phyloP scores from a whole-genome alignment of 2,797 vertebrate genomes.

The Notamacropus eugenii region DNA sequence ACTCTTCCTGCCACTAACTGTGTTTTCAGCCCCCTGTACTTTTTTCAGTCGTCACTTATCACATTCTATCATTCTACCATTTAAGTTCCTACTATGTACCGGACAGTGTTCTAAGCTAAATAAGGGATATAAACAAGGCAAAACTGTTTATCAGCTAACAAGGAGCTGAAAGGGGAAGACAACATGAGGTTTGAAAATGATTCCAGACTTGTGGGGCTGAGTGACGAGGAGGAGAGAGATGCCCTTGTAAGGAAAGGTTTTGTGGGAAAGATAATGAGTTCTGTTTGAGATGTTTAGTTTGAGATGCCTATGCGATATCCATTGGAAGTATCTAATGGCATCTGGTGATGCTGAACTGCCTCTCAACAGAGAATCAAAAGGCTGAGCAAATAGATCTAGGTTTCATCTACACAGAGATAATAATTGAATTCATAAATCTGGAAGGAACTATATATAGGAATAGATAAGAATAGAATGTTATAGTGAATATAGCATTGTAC shows the following conservation, averaged over 20 bases:
- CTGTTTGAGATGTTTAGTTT: not conserved
- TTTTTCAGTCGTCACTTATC: not conserved
- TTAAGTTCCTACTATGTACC: not conserved
- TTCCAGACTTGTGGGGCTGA: not conserved
- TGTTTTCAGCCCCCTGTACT: not conserved
- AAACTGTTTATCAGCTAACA: not conserved
- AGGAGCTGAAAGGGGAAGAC: not conserved
- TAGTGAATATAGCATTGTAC: not conserved
- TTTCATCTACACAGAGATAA: not conserved
- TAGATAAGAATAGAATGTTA: not conserved
- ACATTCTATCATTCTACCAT: not conserved
- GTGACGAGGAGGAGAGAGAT: not conserved
- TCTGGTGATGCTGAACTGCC: not conserved
- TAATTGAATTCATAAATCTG: not conserved
- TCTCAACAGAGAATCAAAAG: not conserved
- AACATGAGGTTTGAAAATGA: not conserved
- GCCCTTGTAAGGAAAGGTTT: not conserved
- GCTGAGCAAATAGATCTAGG: not conserved
- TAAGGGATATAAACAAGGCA: not conserved
- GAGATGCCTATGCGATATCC: not conserved
- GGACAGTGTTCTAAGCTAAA: not conserved
- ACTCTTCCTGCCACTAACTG: not conserved
- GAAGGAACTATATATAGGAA: not conserved
- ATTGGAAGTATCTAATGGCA: not conserved
- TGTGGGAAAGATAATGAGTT: not conserved